Conservation (phyloP, 2,797 vertebrate genomes). For the Poeciliopsis infans region DNA sequence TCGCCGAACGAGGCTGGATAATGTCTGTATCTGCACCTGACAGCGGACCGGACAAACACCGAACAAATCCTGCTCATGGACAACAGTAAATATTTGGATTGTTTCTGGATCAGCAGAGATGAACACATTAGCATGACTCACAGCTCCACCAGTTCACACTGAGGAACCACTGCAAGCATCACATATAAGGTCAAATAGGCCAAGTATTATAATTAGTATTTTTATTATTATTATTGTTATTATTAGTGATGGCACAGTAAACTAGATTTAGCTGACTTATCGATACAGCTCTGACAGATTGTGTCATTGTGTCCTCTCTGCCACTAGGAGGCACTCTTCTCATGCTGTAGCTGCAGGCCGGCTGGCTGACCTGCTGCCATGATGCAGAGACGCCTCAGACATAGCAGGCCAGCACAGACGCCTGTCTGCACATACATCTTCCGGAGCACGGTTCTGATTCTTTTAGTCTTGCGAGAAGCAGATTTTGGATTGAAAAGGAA, state of each 20-base stretch:
- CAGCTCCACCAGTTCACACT: conserved; percentile 47
- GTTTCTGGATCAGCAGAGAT: conserved; percentile 54
- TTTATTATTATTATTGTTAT: conserved; percentile 43
- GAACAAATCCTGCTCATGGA: conserved; percentile 67
- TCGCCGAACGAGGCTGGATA: conserved; percentile 37
- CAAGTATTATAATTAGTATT: conserved; percentile 26
- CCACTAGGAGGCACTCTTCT: conserved; percentile 85
- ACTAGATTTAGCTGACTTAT: conserved; percentile 71
- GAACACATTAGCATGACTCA: conserved; percentile 65
- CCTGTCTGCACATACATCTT: conserved; percentile 51
- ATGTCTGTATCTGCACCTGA: conserved; percentile 63
- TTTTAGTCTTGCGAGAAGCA: conserved; percentile 49
- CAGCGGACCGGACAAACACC: conserved; percentile 46
- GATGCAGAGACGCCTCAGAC: conserved; percentile 60
- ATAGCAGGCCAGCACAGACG: conserved; percentile 51
- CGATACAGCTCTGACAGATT: conserved; percentile 60
- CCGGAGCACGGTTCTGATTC: conserved; percentile 55
- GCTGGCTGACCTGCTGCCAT: conserved; percentile 38
- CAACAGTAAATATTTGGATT: conserved; percentile 70
- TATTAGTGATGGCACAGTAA: conserved; percentile 55
- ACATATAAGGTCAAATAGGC: conserved; percentile 60
- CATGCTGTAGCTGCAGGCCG: conserved; percentile 65
- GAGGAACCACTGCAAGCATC: conserved; percentile 17
- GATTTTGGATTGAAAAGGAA: conserved; percentile 24
- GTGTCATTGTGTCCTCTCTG: conserved; percentile 14